A percentile compares a stretch with the other conserved stretches of the same genome.
Conservation (phyloP, 2,797 vertebrate genomes). For the Philypnodon macrostomus region DNA sequence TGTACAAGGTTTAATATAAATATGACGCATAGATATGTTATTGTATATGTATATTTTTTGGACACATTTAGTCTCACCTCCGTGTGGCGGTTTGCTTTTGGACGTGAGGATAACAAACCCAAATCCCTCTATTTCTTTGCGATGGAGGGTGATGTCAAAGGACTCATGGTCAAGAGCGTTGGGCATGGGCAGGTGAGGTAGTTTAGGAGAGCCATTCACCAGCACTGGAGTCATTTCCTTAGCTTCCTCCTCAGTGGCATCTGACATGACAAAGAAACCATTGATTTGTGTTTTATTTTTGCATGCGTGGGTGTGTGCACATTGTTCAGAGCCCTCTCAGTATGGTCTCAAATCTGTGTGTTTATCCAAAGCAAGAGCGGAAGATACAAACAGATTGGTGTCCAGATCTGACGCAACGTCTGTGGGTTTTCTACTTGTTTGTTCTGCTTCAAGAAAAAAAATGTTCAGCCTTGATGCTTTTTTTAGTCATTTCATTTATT, state of each 20-base stretch:
- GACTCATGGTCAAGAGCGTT: constrained; percentile 77
- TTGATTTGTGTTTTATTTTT: not conserved
- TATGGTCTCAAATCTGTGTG: not conserved
- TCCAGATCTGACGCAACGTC: constrained; percentile 1
- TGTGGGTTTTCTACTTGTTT: constrained; percentile 3
- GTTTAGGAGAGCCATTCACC: constrained; percentile 85
- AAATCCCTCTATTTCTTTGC: constrained; percentile 93
- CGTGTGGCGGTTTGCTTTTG: constrained; percentile 91
- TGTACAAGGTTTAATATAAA: too few species aligned
- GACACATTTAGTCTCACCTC: constrained; percentile 89
- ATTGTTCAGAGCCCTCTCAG: constrained; percentile 6
- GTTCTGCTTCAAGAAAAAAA: constrained; percentile 1
- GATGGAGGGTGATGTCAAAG: constrained; percentile 89
- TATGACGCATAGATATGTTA: too few species aligned
- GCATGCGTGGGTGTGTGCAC: constrained; percentile 2
- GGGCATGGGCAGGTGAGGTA: constrained; percentile 73
- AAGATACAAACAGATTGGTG: constrained; percentile 4
- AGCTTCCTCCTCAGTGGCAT: constrained; percentile 76
- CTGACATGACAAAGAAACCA: constrained; percentile 32
- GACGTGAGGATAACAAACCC: constrained; percentile 98
- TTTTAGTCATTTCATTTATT: constrained; percentile 5
- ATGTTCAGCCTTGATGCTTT: not conserved
- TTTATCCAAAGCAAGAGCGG: not conserved
- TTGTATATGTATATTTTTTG: too few species aligned
- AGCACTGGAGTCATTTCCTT: constrained; percentile 69